Evolutionary conservation across 2,888 invertebrate genomes (phyloP).

Genomic region (Drosophila monieri): DNA sequence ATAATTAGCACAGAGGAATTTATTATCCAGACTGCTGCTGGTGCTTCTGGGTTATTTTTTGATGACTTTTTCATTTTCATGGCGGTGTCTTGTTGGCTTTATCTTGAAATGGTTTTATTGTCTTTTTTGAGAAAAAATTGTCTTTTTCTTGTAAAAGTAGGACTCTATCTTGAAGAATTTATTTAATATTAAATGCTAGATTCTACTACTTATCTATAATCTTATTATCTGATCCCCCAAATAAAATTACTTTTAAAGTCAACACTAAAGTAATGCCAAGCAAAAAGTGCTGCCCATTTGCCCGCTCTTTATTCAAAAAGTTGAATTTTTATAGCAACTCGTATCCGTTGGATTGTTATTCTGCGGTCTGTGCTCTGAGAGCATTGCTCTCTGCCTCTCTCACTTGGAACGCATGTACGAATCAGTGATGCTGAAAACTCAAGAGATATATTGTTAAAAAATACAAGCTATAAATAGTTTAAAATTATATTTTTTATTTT

Average conservation of each 20-base stretch:
- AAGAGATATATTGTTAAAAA: not conserved
- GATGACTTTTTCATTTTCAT: constrained; percentile 39
- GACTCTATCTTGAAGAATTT: not conserved
- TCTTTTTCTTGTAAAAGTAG: not conserved
- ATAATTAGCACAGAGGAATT: constrained; percentile 35
- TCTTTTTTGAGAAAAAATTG: constrained; percentile 16
- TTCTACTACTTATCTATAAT: not conserved
- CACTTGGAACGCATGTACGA: too few relatives aligned
- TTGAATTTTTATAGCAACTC: not conserved
- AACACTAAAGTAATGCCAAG: not conserved
- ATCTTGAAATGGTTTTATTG: constrained; percentile 36
- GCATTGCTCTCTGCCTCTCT: not conserved
- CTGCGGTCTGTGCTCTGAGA: not conserved
- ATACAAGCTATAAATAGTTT: not conserved
- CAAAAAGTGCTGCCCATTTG: not conserved
- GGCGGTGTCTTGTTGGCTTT: constrained; percentile 65
- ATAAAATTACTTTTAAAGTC: not conserved
- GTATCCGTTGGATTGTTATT: not conserved
- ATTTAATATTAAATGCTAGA: not conserved
- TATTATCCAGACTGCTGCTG: constrained; percentile 21
- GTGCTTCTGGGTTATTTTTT: constrained; percentile 11
- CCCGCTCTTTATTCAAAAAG: not conserved
- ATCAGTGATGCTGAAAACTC: not conserved
- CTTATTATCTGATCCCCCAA: not conserved
- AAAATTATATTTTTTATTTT: not conserved